Percentiles rank a stretch among this genome's conserved stretches.
Evolutionary conservation across 2,888 invertebrate species (phyloP).

Genomic region (Drosophila fulvimacula): DNA sequence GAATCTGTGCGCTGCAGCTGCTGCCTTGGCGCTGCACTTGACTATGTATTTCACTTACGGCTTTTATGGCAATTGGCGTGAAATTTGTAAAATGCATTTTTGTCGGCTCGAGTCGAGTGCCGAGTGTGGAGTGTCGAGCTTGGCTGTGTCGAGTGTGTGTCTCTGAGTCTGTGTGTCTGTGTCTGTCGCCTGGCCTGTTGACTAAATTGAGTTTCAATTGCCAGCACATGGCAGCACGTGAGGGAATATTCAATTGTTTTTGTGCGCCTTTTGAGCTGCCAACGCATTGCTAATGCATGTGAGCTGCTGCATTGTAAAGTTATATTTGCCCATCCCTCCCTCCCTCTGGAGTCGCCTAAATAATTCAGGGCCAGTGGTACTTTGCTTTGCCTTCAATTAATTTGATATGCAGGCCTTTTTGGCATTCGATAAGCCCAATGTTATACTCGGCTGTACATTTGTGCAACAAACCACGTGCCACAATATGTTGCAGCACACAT

Average conservation of each 20-base stretch:
- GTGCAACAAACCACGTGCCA: constrained; percentile 8
- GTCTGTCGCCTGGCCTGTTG: constrained; percentile 50
- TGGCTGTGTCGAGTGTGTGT: constrained; percentile 5
- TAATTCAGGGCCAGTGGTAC: constrained; percentile 55
- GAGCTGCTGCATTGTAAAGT: constrained; percentile 35
- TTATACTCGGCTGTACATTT: not conserved
- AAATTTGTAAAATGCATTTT: constrained; percentile 76
- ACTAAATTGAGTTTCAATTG: constrained; percentile 78
- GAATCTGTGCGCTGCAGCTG: constrained; percentile 29
- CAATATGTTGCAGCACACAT: constrained; percentile 5
- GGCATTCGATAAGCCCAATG: constrained; percentile 35
- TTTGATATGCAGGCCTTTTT: constrained; percentile 46
- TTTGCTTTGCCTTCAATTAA: constrained; percentile 46
- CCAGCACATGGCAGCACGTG: constrained; percentile 70
- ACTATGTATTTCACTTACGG: constrained; percentile 74
- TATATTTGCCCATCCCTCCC: not conserved
- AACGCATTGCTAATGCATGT: constrained; percentile 66
- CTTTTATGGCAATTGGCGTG: constrained; percentile 76
- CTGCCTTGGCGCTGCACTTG: constrained; percentile 56
- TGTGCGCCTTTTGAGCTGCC: constrained; percentile 40
- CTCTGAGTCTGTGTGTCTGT: constrained; percentile 3
- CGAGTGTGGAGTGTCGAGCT: not conserved
- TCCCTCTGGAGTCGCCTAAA: constrained; percentile 47
- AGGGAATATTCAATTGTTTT: constrained; percentile 66
- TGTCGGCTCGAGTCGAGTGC: constrained; percentile 26